Evolutionary conservation across 2,113 vertebrate species (phyloP).

Genomic region (Serinus canaria): DNA sequence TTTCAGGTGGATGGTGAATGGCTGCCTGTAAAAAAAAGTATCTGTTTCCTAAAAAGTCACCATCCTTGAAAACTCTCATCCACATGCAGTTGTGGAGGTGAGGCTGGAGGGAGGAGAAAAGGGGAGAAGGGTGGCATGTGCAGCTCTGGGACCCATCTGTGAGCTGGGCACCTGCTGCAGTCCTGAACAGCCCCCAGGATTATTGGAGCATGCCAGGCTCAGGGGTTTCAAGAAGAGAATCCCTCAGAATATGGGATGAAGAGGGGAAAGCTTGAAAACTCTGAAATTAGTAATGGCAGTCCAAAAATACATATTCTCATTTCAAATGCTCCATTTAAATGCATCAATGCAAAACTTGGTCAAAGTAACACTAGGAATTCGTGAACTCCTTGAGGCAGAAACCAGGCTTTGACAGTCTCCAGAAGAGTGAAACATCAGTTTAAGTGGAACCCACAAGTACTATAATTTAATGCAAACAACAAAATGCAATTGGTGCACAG

Average conservation of each 20-base stretch:
- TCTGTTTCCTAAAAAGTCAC: neutral
- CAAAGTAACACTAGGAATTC: neutral
- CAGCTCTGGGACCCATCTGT: rapidly evolving
- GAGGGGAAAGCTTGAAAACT: neutral
- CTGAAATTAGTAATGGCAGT: neutral
- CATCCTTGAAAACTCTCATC: neutral
- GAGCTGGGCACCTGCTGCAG: neutral
- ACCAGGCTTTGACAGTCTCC: neutral
- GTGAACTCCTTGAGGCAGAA: neutral
- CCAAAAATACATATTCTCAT: neutral
- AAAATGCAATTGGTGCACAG: neutral
- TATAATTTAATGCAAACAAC: neutral
- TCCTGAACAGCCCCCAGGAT: neutral
- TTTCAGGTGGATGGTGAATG: neutral
- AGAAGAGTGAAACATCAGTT: neutral
- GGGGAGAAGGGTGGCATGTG: neutral
- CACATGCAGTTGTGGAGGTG: neutral
- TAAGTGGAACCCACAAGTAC: rapidly evolving
- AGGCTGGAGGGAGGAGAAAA: neutral
- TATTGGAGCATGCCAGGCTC: neutral
- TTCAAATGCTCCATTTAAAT: neutral
- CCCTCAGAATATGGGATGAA: neutral
- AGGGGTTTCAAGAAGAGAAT: neutral
- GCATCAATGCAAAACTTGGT: neutral
- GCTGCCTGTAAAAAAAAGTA: neutral